Evolutionary conservation across 2,113 vertebrate species (phyloP), one percentile per base, ranked within the genome.

Genomic region (Alethe castanea): DNA sequence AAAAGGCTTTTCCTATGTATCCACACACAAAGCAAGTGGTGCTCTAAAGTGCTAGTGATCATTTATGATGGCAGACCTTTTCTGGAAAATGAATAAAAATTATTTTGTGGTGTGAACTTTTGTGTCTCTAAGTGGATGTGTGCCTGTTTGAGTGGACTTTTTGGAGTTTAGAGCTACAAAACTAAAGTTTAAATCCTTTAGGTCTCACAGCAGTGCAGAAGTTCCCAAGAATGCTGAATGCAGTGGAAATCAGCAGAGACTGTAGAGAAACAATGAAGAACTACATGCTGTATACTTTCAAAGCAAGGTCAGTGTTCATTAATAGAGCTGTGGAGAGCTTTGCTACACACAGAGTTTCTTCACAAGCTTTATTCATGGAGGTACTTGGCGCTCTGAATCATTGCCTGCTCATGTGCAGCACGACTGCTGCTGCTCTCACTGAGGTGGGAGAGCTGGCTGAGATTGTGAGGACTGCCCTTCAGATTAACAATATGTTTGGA

Each of bases 281-380:
- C 86, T 33, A 56, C 61, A 94, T 11, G 50, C n/a, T 76, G n/a
- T 69, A 4, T 94, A 72, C 94, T 94, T 97, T 95, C 91, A 90
- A 83, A 94, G 82, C 89, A 95, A 97, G 95, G 93, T 95, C 95
- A 95, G 74, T 95, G 76, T 79, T 97, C 88, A 95, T 96, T 97
- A 97, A 85, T 94, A 92, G 94, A 86, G 42, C 14, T 94, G 26
- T 5, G 19, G 91, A 96, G 81, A 96, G 66, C 94, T 98, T 92
- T 96, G 80, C 85, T 91, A 78, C 74, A 61, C 74, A 85, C 56
- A 67, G 80, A 91, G 96, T 44, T 47, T 97, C 87, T 92, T 95
- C 95, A 93, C 83, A 81, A 92, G 56, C 80, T 87, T 91, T 92
- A 70, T 74, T 95, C 84, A 82, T 70, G 38, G 71, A 95, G 96